phyloP scores from a whole-genome alignment of 2,888 invertebrate genomes.

The Pandemis heparana region DNA sequence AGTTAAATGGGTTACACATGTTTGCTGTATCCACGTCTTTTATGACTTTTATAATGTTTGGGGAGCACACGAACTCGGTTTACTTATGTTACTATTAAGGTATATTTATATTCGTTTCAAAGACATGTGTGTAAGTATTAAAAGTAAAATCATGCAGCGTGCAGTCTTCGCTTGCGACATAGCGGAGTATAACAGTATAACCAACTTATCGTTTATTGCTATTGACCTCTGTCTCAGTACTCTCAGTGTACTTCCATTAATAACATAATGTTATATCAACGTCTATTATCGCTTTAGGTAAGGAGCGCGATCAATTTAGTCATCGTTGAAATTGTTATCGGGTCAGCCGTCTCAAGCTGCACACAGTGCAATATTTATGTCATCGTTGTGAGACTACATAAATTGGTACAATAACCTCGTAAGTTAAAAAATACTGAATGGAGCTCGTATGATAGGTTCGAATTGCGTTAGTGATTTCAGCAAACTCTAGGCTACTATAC shows the following conservation, averaged over 20 bases:
- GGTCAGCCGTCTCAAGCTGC: constrained; percentile 7
- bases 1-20: constrained; percentile 42
- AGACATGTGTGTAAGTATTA: not conserved
- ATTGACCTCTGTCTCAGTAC: constrained; percentile 28
- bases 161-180: constrained; percentile 17
- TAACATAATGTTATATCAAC: constrained; percentile 18
- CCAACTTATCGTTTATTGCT: constrained; percentile 36
- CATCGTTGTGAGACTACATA: not conserved
- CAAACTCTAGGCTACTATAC: no score
- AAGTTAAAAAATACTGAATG: no score
- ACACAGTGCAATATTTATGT: not conserved
- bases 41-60: constrained; percentile 37
- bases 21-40: constrained; percentile 35
- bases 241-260: constrained; percentile 13
- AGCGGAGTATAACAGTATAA: constrained; percentile 1
- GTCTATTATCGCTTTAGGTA: constrained; percentile 31
- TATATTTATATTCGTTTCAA: not conserved
- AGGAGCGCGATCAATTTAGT: constrained; percentile 24
- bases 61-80: constrained; percentile 29
- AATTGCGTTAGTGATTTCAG: no score
- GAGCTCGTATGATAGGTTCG: not conserved
- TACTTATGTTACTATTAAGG: constrained; percentile 13
- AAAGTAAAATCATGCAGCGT: not conserved
- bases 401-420: not conserved
- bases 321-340: constrained; percentile 18